Conservation (phyloP, 1,140 invertebrate genomes). For the Adoxophyes honmai region DNA sequence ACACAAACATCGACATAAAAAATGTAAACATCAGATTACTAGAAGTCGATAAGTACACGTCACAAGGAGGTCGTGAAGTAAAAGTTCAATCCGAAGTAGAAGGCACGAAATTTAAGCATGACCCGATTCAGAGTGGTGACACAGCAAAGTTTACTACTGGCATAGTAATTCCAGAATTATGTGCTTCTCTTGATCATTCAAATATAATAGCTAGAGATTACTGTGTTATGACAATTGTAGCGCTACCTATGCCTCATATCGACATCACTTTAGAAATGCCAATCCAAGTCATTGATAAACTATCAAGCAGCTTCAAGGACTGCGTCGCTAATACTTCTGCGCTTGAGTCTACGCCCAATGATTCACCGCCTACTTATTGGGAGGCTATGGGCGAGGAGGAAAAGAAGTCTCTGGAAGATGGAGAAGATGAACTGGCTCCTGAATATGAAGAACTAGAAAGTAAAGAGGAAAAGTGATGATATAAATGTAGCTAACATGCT, state of each 20-base stretch:
- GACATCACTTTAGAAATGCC: constrained; percentile 12
- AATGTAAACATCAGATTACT: constrained; percentile 11
- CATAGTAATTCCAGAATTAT: constrained; percentile 4
- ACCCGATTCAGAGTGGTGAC: neutral
- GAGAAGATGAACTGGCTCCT: neutral
- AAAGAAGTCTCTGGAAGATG: neutral
- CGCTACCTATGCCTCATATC: constrained; percentile 11
- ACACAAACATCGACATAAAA: constrained; percentile 9
- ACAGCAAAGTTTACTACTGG: neutral
- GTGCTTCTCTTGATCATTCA: constrained; percentile 1
- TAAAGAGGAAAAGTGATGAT: neutral
- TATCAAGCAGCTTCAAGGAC: neutral
- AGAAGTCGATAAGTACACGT: neutral
- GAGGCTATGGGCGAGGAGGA: neutral
- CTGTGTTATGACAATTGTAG: neutral
- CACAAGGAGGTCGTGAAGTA: neutral
- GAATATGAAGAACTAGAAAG: neutral
- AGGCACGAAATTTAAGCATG: neutral
- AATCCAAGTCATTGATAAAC: constrained; percentile 11
- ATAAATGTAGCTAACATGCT: no score
- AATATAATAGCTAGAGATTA: constrained; percentile 12
- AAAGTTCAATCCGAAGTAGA: constrained; percentile 1
- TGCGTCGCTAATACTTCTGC: neutral
- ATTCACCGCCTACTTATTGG: neutral
- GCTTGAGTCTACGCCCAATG: neutral